Conservation (phyloP, 2,113 vertebrate species). For the Notothenia coriiceps region DNA sequence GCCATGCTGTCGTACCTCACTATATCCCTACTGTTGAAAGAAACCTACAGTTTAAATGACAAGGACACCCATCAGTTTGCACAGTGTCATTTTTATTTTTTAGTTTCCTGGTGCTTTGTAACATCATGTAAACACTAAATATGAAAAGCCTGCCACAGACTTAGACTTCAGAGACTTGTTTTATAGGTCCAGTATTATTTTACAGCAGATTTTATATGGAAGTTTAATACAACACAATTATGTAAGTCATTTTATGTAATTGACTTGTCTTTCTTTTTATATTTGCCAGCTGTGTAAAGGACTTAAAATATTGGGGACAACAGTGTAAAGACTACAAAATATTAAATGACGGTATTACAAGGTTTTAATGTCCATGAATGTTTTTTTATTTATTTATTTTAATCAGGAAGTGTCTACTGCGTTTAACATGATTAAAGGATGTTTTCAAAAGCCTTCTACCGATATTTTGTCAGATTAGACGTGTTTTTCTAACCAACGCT, state of each 20-base stretch:
- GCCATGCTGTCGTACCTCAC: constrained; percentile 23
- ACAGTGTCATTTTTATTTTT: constrained; percentile 4
- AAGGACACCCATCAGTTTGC: constrained; percentile 9
- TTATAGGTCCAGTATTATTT: constrained; percentile 20
- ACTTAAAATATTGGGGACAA: constrained; percentile 18
- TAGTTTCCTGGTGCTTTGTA: constrained; percentile 19
- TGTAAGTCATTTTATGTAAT: neutral
- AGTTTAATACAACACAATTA: neutral
- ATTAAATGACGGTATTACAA: constrained; percentile 20
- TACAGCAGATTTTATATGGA: constrained; percentile 18
- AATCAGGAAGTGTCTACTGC: neutral
- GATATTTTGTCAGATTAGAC: neutral
- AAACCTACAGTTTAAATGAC: neutral
- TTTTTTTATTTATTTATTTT: neutral
- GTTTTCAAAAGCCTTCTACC: neutral
- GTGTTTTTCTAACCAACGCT: neutral
- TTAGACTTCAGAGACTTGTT: constrained; percentile 16
- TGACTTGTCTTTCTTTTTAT: constrained; percentile 15
- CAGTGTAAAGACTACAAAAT: constrained; percentile 30
- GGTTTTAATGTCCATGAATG: neutral
- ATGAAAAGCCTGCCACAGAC: neutral
- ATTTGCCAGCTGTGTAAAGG: constrained; percentile 31
- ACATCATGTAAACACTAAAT: neutral
- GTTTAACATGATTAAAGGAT: neutral
- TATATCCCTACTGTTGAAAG: neutral